phyloP scores from a whole-genome alignment of 2,888 invertebrate genomes.

The Nasonia oneida region DNA sequence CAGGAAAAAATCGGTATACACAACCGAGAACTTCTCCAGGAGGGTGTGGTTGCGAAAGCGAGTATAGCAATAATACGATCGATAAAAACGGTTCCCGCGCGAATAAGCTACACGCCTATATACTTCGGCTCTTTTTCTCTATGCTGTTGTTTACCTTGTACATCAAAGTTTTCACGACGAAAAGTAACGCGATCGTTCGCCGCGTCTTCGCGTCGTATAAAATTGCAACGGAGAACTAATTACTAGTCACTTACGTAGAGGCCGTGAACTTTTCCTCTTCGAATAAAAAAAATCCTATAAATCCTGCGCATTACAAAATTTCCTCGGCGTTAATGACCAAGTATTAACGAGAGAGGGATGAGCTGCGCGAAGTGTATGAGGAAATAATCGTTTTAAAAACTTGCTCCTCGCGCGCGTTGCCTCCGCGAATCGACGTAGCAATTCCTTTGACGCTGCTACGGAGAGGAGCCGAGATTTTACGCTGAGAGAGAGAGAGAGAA shows the following conservation, averaged over 20 bases:
- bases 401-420: neutral
- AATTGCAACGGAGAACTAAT: neutral
- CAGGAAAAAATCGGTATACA: neutral
- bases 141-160: neutral
- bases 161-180: neutral
- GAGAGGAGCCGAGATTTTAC: neutral
- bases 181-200: too few relatives aligned
- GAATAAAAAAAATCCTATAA: neutral
- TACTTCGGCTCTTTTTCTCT: neutral
- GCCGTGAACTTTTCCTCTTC: neutral
- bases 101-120: neutral
- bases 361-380: neutral
- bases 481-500: constrained; percentile 18
- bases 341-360: neutral
- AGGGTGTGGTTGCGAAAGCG: constrained; percentile 41
- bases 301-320: neutral
- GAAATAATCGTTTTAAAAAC: constrained; percentile 30
- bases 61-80: constrained; percentile 44
- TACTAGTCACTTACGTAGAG: neutral
- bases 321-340: neutral
- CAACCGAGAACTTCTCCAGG: neutral
- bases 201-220: too few relatives aligned
- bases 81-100: constrained; percentile 39
- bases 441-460: neutral
- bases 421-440: neutral